Conservation (phyloP, 2,888 invertebrate species). For the Melanchra persicariae region DNA sequence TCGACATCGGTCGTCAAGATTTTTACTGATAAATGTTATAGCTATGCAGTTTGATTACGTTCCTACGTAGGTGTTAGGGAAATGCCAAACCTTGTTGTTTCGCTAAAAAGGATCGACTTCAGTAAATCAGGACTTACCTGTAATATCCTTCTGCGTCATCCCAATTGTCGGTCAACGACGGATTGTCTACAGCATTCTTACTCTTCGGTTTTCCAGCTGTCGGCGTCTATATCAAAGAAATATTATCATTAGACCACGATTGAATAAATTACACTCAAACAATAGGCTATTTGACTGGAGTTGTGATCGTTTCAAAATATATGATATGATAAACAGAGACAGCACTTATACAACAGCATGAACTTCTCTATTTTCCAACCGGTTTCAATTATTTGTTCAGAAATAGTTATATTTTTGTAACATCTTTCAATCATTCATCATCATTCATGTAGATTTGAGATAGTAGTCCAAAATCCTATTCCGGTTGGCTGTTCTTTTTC, state of each 20-base stretch:
- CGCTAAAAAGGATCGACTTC: background rate
- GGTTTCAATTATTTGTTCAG: too few species aligned
- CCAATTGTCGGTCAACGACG: constrained; percentile 99
- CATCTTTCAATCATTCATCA: too few species aligned
- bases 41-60: background rate
- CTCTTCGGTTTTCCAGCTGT: constrained; percentile 76
- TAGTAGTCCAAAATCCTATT: too few species aligned
- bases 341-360: too few species aligned
- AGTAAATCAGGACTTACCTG: constrained; percentile 84
- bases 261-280: background rate
- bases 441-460: too few species aligned
- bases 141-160: constrained; percentile 99
- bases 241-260: background rate
- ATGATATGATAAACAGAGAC: too few species aligned
- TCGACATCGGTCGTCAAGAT: too few species aligned
- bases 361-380: too few species aligned
- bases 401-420: too few species aligned
- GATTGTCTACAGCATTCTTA: constrained; percentile 86
- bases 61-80: background rate
- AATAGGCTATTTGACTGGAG: too few species aligned
- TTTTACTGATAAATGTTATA: background rate
- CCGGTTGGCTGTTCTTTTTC: too few species aligned
- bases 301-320: too few species aligned
- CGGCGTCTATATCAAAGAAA: constrained; percentile 73
- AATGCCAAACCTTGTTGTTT: background rate